A percentile compares a stretch with the other conserved stretches of the same genome.
These are phyloP conservation scores for Otus sunia DNA, from an alignment of 2,113 vertebrate genomes.

Conservation along the genomic window DNA sequence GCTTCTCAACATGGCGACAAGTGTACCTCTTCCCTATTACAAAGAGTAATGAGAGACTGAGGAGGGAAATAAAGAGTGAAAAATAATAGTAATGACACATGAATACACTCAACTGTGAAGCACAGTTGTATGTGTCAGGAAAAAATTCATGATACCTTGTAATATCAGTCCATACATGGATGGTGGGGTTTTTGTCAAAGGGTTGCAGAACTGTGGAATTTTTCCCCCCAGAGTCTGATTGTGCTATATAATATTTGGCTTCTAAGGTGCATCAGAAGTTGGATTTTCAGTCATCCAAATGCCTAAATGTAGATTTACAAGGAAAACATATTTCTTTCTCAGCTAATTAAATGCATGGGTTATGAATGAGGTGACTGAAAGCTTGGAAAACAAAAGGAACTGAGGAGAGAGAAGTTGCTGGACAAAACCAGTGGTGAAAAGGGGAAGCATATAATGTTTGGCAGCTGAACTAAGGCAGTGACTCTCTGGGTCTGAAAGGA, in stretches of 20 bases:
- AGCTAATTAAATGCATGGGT: neutral
- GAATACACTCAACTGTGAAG: neutral
- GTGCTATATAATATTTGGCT: neutral
- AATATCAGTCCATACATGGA: neutral
- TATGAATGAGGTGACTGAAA: neutral
- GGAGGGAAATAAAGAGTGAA: neutral
- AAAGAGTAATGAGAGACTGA: neutral
- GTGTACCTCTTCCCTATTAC: neutral
- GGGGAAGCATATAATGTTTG: accelerated
- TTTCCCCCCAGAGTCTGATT: neutral
- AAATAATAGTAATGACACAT: neutral
- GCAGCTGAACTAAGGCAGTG: neutral
- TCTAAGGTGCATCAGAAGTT: neutral
- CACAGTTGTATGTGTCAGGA: neutral
- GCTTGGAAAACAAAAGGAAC: neutral
- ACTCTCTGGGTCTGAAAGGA: neutral
- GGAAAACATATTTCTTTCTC: neutral
- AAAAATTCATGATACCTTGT: neutral
- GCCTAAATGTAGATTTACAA: neutral
- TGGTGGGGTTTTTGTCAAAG: neutral
- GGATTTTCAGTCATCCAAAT: neutral
- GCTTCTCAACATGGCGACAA: neutral
- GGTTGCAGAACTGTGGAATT: neutral
- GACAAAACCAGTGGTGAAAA: neutral
- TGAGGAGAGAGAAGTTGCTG: neutral